Evolutionary conservation across 2,113 vertebrate species (phyloP).

Genomic region (human): GRCh38 chr22:36688501-36689000

Average conservation of each 20-base stretch:
- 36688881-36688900: accelerated
- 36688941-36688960: not conserved
- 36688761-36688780: not conserved
- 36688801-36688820: not conserved
- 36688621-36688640: not conserved
- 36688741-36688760: not conserved
- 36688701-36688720: not conserved
- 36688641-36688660: not conserved
- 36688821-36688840: not conserved
- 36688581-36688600: not conserved
- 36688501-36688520: too few relatives aligned
- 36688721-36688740: accelerated
- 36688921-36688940: not conserved
- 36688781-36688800: not conserved
- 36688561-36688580: not conserved
- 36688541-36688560: too few relatives aligned
- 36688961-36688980: not conserved
- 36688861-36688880: not conserved
- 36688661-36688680: not conserved
- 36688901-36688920: not conserved
- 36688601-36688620: not conserved
- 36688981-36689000: not conserved
- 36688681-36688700: not conserved
- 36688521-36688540: too few relatives aligned
- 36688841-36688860: not conserved